phyloP scores from a whole-genome alignment of 37 sponge, comb jelly and placozoan genomes.

The Theonella swinhoei region DNA sequence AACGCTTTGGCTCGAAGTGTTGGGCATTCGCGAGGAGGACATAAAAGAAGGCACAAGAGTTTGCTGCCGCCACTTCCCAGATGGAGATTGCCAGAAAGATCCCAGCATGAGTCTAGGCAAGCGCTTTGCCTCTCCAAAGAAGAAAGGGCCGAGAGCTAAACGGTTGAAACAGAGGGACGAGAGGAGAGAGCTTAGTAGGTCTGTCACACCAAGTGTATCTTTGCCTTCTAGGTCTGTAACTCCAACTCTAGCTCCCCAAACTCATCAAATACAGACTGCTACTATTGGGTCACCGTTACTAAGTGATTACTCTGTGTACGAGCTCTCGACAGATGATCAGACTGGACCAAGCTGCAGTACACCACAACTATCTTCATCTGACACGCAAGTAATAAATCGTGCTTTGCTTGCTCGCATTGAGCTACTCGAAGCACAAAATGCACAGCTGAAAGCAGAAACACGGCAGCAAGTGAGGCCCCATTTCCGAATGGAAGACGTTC shows the following conservation, averaged over 20 bases:
- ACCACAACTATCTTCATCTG: too few relatives aligned
- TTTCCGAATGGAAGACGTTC: slow-evolving; percentile 18
- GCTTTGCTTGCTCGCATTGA: slow-evolving; percentile 45
- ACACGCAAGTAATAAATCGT: slow-evolving; percentile 16
- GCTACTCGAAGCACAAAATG: slow-evolving; percentile 35
- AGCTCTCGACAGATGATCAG: too few relatives aligned
- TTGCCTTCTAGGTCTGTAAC: too few relatives aligned
- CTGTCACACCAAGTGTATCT: not conserved
- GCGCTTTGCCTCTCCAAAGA: slow-evolving; percentile 28
- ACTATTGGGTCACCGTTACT: too few relatives aligned
- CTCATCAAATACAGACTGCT: too few relatives aligned
- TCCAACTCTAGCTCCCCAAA: too few relatives aligned
- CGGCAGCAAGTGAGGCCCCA: not conserved
- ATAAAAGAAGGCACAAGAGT: not conserved
- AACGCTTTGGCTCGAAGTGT: slow-evolving; percentile 7
- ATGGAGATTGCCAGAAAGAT: not conserved
- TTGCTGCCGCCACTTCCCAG: not conserved
- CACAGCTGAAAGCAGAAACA: not conserved
- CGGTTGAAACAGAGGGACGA: not conserved
- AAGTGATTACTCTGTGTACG: too few relatives aligned
- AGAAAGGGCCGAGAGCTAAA: slow-evolving; percentile 4
- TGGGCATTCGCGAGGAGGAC: not conserved
- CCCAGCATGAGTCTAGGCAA: not conserved
- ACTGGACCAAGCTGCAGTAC: too few relatives aligned
- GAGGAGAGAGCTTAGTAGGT: not conserved